Base-by-base conservation (phyloP, 2,113 vertebrate genomes). In the Cyprinus carpio region DNA sequence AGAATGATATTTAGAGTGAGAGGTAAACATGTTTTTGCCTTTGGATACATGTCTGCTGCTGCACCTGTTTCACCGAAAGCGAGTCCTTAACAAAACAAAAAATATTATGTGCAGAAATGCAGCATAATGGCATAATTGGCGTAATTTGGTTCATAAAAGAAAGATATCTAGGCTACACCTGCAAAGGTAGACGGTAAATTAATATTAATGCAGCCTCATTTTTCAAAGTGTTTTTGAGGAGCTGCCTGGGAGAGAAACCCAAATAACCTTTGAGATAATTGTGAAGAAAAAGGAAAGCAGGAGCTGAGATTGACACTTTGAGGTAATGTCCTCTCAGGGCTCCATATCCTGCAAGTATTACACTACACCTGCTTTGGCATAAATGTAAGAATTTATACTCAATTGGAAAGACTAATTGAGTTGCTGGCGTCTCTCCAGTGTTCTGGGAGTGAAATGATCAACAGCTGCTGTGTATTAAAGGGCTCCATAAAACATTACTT, bases 101-200 rank as follows among this genome's bases (percentile, higher is more conserved):
- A n/a, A 49, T 4, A 81, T 34, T 25, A 23, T 49, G 43, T 18
- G 20, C 65, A n/a, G 31, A 72, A 71, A 67, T 34, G 20, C 34
- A 67, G 8, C 37, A 65, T 69, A 77, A 54, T 56, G 31, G 23
- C 54, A n/a, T 74, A 62, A 80, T 60, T 72, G 64, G 29, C 18
- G 6, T 72, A 82, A 72, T 82, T 82, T 82, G 46, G 7, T 18
- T 37, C 40, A 51, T 43, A 81, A 54, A 81, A 81, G 79, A 81
- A 69, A 27, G 8, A 12, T 67, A 49, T 49, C 49, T 15, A 54
- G 37, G 13, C 40, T 51, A 56, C 80, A 82, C 18, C 80, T 54
- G 43, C 64, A 82, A n/a, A 54, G 46, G 27, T 25, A n/a, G 46
- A 71, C 4, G 31, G 23, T 31, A 67, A 51, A 81, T 31, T 10